Conservation (phyloP, 2,888 invertebrate genomes). For the Dryobotodes eremita region DNA sequence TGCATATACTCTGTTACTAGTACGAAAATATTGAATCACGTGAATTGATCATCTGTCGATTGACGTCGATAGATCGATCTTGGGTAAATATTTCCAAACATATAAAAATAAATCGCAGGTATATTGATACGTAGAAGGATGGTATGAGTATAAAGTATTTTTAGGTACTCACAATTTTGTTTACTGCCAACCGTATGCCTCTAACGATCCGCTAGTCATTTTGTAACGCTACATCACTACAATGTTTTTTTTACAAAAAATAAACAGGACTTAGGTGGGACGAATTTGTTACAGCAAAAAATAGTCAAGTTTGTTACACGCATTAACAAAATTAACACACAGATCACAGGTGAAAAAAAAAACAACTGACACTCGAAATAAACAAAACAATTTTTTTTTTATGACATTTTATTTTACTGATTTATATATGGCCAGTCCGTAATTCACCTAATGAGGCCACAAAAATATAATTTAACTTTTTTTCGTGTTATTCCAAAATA, state of each 20-base stretch:
- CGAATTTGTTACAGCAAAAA: not conserved
- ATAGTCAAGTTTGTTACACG: not conserved
- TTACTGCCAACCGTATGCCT: not conserved
- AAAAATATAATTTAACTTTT: not conserved
- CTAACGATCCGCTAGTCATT: not conserved
- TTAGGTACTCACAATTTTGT: slow-evolving; percentile 24
- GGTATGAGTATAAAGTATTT: slow-evolving; percentile 10
- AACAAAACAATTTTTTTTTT: not conserved
- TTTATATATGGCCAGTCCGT: not conserved
- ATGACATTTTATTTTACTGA: not conserved
- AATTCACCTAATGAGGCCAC: not conserved
- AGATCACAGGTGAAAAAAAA: not conserved
- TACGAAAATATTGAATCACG: slow-evolving; percentile 20
- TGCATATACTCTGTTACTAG: not conserved
- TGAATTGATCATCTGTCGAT: slow-evolving; percentile 32
- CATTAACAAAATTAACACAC: not conserved
- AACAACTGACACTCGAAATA: not conserved
- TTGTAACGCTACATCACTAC: not conserved
- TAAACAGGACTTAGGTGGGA: not conserved
- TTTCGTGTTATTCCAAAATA: not conserved
- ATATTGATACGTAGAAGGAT: slow-evolving; percentile 10
- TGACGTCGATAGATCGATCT: slow-evolving; percentile 31
- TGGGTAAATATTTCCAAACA: slow-evolving; percentile 20
- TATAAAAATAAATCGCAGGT: slow-evolving; percentile 37
- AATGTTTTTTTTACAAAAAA: not conserved